These are phyloP conservation scores for Melanotaenia parkinsoni DNA, from an alignment of 2,797 vertebrate species.

Conservation along the genomic window DNA sequence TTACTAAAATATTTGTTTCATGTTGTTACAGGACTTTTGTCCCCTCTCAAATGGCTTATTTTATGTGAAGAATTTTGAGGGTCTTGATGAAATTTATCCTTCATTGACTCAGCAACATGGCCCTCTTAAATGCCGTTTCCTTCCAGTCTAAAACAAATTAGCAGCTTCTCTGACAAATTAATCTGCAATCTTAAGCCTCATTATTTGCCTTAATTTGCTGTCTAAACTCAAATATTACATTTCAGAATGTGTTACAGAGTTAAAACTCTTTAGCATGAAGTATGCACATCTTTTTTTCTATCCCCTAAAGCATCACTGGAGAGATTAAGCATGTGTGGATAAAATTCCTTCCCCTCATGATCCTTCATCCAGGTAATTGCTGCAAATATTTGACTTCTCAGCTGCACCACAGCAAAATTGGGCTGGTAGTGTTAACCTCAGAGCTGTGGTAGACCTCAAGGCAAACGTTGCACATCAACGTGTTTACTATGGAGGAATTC, in stretches of 20 bases:
- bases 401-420: constrained; percentile 14
- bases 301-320: constrained; percentile 16
- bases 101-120: neutral
- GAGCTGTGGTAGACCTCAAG: constrained; percentile 52
- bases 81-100: neutral
- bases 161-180: neutral
- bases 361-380: constrained; percentile 56
- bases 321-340: constrained; percentile 22
- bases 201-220: neutral
- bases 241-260: neutral
- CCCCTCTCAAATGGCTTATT: constrained; percentile 4
- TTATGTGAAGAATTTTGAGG: neutral
- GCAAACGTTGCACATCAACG: constrained; percentile 43
- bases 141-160: neutral
- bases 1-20: constrained; percentile 8
- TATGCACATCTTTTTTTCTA: constrained; percentile 8
- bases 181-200: neutral
- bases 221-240: neutral
- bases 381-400: constrained; percentile 65
- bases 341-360: constrained; percentile 34
- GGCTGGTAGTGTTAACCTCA: constrained; percentile 44
- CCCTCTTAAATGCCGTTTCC: neutral
- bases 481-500: constrained; percentile 48
- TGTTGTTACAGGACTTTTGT: constrained; percentile 11
- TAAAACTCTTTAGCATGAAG: neutral